Evolutionary conservation across 2,888 invertebrate species (phyloP), one percentile per base, ranked within the genome.

Genomic region (Teleiodes luculella): DNA sequence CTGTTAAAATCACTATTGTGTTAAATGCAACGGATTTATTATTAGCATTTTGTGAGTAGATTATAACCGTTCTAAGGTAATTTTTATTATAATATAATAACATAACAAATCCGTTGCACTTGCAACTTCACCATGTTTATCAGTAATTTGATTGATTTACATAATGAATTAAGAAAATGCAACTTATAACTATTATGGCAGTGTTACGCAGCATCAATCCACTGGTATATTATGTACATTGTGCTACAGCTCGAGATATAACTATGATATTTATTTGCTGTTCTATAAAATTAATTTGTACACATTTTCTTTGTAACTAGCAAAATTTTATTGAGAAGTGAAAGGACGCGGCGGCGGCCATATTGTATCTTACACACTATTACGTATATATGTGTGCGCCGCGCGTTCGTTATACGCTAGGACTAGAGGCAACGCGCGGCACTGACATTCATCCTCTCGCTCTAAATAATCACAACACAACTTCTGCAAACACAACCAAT

Each of bases 321-420:
- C 51, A 16, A 28, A 10, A 36, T 50, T 50, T 41, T 51, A 51
- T 41, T 31, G 39, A 51, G 53, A 56, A 49, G 45, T 56, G 48
- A 24, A 30, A 37, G 67, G 68, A 67, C 72, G 66, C 69, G 64
- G 61, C 69, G 64, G 61, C 67, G 67, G 63, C 58, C 56, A 58
- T 55, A 52, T 56, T 54, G 52, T 45, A 55, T 50, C 55, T 53
- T 57, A 56, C 50, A 47, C 3, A 67, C 84, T 87, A 87, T 62
- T 88, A 88, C 88, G 88, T 88, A 87, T 88, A 84, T 37, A 41
- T 83, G 61, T 60, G 69, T 64, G 69, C 72, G 72, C 68, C 78
- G 78, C 76, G 76, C 78, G 78, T 63, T 65, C 69, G 73, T 67
- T 67, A 64, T 70, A 76, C 72, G 70, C 76, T 73, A 74, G 72